These are phyloP conservation scores for Mormoops blainvillei DNA, from an alignment of 2,113 vertebrate species.

Conservation along the genomic window DNA sequence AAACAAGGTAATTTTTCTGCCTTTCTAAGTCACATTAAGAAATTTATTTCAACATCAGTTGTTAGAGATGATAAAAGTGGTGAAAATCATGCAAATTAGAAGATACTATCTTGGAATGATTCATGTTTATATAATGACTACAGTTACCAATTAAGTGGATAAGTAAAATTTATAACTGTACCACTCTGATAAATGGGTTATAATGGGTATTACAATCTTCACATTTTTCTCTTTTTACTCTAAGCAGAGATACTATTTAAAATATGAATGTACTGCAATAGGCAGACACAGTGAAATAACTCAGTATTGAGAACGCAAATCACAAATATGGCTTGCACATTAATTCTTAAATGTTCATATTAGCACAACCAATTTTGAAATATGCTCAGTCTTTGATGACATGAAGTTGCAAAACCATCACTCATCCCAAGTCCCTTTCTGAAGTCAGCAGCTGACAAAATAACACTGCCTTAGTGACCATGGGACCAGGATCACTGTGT, in stretches of 20 bases:
- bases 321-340: conserved; percentile 1
- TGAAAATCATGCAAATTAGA: conserved; percentile 58
- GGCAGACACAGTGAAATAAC: conserved; percentile 60
- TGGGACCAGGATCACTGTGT: not conserved
- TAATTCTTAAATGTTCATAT: conserved; percentile 50
- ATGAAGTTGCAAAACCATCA: not conserved
- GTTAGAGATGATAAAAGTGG: conserved; percentile 63
- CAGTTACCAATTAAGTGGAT: conserved; percentile 67
- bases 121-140: conserved; percentile 57
- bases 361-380: conserved; percentile 57
- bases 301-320: conserved; percentile 46
- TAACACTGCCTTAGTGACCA: not conserved
- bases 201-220: conserved; percentile 19
- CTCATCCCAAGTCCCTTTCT: not conserved
- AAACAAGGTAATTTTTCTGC: conserved; percentile 71
- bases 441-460: not conserved
- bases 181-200: conserved; percentile 70
- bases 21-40: conserved; percentile 64
- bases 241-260: conserved; percentile 23
- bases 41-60: conserved; percentile 68
- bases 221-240: conserved; percentile 26
- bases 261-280: conserved; percentile 36
- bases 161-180: conserved; percentile 68
- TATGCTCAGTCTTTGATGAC: conserved; percentile 26
- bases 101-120: conserved; percentile 58